Conservation (phyloP, 1,140 invertebrate species). For the Chlorops oryzae region DNA sequence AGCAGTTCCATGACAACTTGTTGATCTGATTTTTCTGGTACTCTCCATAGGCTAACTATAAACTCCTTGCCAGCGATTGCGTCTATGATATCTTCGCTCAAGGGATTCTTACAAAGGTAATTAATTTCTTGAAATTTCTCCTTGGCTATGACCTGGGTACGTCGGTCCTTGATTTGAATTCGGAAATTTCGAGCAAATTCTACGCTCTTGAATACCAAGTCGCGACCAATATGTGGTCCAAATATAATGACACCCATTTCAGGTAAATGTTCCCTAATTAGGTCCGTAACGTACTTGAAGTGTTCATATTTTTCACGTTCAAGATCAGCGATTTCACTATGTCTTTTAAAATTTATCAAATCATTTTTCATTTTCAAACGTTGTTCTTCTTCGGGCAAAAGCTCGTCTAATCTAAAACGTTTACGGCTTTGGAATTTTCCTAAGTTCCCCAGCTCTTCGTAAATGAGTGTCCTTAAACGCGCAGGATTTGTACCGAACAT, state of each 20-base stretch:
- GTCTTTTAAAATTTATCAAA: constrained; percentile 22
- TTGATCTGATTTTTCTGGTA: constrained; percentile 32
- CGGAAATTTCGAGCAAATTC: constrained; percentile 38
- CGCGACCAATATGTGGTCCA: constrained; percentile 40
- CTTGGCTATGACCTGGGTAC: constrained; percentile 25
- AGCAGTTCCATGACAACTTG: constrained; percentile 31
- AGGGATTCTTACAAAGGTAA: constrained; percentile 35
- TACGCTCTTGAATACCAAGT: constrained; percentile 41
- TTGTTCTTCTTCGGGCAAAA: constrained; percentile 53
- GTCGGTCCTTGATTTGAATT: constrained; percentile 42
- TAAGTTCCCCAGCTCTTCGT: constrained; percentile 62
- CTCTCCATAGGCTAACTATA: constrained; percentile 44
- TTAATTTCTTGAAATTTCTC: constrained; percentile 33
- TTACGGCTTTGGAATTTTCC: constrained; percentile 46
- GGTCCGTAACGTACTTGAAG: constrained; percentile 45
- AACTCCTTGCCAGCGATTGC: constrained; percentile 40
- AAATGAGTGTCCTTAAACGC: constrained; percentile 65
- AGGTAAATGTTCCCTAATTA: constrained; percentile 47
- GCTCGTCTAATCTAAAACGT: constrained; percentile 51
- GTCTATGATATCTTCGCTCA: constrained; percentile 30
- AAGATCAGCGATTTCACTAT: constrained; percentile 40
- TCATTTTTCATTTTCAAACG: constrained; percentile 33
- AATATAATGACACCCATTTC: constrained; percentile 46
- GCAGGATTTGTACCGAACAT: constrained; percentile 83
- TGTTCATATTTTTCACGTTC: constrained; percentile 42